phyloP scores from a whole-genome alignment of 2,797 vertebrate species.

The Malurus leucopterus region DNA sequence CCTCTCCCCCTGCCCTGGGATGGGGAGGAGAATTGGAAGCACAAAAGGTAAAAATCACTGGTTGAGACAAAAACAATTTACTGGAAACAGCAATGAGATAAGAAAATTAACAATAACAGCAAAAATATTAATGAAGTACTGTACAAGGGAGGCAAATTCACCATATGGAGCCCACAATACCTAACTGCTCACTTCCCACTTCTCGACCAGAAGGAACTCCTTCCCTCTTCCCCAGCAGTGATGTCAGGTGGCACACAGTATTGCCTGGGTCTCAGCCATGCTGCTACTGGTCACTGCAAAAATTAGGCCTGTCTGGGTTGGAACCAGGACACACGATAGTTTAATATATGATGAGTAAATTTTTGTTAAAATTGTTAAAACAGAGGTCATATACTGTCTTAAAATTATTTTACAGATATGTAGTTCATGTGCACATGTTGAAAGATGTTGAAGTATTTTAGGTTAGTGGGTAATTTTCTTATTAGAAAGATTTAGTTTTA shows the following conservation, averaged over 20 bases:
- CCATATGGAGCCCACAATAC: fast-evolving
- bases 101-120: fast-evolving
- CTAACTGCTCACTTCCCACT: fast-evolving
- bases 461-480: background rate
- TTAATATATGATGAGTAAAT: background rate
- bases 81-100: background rate
- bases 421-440: background rate
- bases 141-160: background rate
- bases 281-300: background rate
- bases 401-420: fast-evolving
- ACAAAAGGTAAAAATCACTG: background rate
- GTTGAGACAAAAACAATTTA: background rate
- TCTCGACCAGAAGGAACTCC: fast-evolving
- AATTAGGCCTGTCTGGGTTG: background rate
- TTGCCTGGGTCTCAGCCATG: background rate
- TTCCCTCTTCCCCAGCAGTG: background rate
- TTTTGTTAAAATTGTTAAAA: background rate
- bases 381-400: fast-evolving
- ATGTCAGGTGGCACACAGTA: background rate
- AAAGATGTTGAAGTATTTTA: background rate
- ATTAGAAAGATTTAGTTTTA: background rate
- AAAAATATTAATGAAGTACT: background rate
- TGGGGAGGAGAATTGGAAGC: background rate
- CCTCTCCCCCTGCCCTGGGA: no score
- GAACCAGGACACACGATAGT: background rate